Percentiles rank a stretch among this genome's conserved stretches.
Evolutionary conservation across 2,888 invertebrate genomes (phyloP).

Genomic region (Zootermopsis nevadensis): DNA sequence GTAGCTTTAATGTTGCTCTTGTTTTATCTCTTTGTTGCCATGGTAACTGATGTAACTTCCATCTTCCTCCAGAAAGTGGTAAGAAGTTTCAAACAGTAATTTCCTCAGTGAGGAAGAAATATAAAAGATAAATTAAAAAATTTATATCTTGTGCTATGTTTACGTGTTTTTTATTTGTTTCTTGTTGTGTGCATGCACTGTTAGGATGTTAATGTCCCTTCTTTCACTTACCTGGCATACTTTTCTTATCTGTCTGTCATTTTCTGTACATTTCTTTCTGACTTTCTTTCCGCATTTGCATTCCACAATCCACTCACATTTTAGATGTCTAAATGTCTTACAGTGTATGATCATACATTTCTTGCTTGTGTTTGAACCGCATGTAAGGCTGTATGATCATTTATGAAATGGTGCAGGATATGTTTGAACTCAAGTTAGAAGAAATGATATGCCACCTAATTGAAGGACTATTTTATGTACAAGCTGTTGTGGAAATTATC

Average conservation of each 20-base stretch:
- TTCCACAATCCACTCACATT: conserved; percentile 24
- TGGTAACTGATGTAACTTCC: conserved; percentile 55
- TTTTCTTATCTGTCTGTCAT: conserved; percentile 38
- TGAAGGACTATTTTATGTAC: not conserved
- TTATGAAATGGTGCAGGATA: not conserved
- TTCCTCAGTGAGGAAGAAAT: conserved; percentile 41
- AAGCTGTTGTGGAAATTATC: conserved; percentile 19
- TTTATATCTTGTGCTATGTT: conserved; percentile 38
- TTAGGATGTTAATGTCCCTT: not conserved
- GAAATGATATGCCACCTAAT: not conserved
- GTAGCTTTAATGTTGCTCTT: conserved; percentile 56
- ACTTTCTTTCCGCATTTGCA: conserved; percentile 24
- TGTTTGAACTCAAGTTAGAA: not conserved
- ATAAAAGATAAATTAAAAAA: conserved; percentile 41
- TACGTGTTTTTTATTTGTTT: conserved; percentile 37
- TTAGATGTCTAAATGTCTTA: conserved; percentile 31
- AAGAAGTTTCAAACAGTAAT: conserved; percentile 54
- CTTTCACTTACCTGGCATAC: conserved; percentile 39
- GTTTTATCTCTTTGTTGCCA: conserved; percentile 56
- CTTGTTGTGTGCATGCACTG: conserved; percentile 44
- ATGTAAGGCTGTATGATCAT: conserved; percentile 31
- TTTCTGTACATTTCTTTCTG: conserved; percentile 33
- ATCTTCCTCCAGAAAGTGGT: conserved; percentile 58
- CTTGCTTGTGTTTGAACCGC: conserved; percentile 35
- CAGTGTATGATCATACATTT: conserved; percentile 11